A percentile compares a stretch with the other conserved stretches of the same genome.
Conservation (phyloP, 2,797 vertebrate genomes). For the Girardinus metallicus region DNA sequence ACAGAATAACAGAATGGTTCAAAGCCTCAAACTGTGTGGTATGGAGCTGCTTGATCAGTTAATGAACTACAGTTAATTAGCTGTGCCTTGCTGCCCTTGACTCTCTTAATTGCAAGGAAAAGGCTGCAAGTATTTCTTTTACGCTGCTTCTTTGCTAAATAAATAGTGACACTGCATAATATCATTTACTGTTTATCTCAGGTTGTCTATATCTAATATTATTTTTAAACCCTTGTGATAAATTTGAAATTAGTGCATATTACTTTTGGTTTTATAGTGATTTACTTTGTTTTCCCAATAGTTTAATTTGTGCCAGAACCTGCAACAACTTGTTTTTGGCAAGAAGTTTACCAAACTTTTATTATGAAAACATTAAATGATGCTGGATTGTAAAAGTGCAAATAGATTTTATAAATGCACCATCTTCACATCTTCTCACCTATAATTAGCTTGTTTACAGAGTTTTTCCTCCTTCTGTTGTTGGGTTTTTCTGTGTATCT, state of each 20-base stretch:
- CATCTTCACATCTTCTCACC: not conserved
- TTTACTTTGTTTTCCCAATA: not conserved
- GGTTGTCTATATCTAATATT: not conserved
- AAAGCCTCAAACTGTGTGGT: not conserved
- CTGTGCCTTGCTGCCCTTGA: not conserved
- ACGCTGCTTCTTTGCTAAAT: not conserved
- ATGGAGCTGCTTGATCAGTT: not conserved
- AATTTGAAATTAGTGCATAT: not conserved
- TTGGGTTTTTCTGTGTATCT: conserved; percentile 5
- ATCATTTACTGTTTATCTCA: not conserved
- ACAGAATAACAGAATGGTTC: not conserved
- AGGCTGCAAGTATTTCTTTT: not conserved
- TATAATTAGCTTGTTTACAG: not conserved
- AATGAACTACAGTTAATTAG: not conserved
- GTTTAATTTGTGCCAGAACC: not conserved
- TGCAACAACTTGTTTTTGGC: not conserved
- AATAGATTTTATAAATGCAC: conserved; percentile 2
- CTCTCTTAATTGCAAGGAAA: not conserved
- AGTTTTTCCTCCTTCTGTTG: not conserved
- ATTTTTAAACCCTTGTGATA: not conserved
- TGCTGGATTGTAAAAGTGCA: not conserved
- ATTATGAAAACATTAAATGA: not conserved
- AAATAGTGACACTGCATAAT: not conserved
- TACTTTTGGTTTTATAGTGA: not conserved
- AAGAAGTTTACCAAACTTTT: not conserved